Conservation (phyloP, 2,888 invertebrate species). For the Thymelicus sylvestris region DNA sequence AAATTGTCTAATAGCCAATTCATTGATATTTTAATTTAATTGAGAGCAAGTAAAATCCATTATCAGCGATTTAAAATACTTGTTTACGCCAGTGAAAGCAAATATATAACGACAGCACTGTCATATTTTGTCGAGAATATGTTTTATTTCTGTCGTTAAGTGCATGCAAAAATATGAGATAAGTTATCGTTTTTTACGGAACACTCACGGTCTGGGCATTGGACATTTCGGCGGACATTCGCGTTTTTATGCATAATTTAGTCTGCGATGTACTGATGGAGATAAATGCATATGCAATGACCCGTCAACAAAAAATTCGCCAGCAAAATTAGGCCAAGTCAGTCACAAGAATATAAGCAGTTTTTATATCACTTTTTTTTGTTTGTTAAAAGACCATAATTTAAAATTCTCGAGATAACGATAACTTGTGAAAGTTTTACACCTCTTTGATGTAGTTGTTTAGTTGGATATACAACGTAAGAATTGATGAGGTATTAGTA, state of each 20-base stretch:
- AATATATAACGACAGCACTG: conserved; percentile 11
- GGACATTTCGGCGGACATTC: conserved; percentile 27
- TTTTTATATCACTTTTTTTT: conserved; percentile 49
- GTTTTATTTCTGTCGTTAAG: conserved; percentile 18
- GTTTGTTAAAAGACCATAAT: conserved; percentile 57
- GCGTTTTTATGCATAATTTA: conserved; percentile 43
- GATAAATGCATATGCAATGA: conserved; percentile 69
- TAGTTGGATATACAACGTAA: conserved; percentile 14
- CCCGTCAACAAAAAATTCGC: conserved; percentile 57
- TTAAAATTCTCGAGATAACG: conserved; percentile 51
- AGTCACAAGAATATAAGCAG: conserved; percentile 58
- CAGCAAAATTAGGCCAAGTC: conserved; percentile 68
- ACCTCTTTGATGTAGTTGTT: conserved; percentile 34
- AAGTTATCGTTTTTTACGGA: conserved; percentile 36
- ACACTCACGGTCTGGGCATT: conserved; percentile 27
- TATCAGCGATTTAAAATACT: neutral
- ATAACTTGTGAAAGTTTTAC: conserved; percentile 52
- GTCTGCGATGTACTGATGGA: conserved; percentile 59
- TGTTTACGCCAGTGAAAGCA: conserved; percentile 4
- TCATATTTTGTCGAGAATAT: conserved; percentile 25
- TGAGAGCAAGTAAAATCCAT: neutral
- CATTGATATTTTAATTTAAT: no score
- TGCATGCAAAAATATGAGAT: conserved; percentile 23
- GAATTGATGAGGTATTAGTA: conserved; percentile 10
- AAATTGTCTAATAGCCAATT: no score